Evolutionary conservation across 2,888 invertebrate species (phyloP).

Genomic region (Pilophorus perplexus): DNA sequence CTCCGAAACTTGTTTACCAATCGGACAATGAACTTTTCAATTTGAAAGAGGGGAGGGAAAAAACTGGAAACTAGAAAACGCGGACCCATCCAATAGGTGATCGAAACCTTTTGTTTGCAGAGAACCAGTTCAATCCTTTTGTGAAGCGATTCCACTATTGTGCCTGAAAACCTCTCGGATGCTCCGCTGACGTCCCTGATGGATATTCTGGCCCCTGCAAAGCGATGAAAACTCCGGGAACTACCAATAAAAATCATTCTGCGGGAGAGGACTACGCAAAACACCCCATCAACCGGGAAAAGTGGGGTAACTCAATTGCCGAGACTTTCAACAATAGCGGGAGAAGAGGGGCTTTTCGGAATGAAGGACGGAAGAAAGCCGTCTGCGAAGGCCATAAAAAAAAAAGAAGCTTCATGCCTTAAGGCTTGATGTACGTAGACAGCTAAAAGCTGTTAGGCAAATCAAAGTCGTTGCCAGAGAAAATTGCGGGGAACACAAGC

Average conservation of each 20-base stretch:
- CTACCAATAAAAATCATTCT: neutral
- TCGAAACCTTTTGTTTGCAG: neutral
- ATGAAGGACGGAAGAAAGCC: neutral
- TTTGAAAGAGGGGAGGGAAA: neutral
- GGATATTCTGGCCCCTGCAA: neutral
- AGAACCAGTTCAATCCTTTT: conserved; percentile 4
- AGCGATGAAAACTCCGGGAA: neutral
- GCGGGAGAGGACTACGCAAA: neutral
- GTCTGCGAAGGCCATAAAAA: neutral
- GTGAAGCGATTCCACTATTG: conserved; percentile 22
- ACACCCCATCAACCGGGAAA: neutral
- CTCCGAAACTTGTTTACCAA: too few relatives aligned
- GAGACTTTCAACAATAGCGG: neutral
- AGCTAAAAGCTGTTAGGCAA: neutral
- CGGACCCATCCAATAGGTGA: too few relatives aligned
- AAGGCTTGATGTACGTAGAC: neutral
- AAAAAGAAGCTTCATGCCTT: neutral
- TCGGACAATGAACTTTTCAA: neutral
- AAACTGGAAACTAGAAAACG: conserved; percentile 12
- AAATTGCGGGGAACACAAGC: neutral
- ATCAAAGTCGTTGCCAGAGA: neutral
- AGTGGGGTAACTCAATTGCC: neutral
- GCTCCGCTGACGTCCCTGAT: neutral
- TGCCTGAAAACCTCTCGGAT: neutral
- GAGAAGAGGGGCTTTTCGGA: too few relatives aligned